Percentiles rank a stretch among this genome's conserved stretches.
Conservation (phyloP, 2,113 vertebrate species). For the Tetrao urogallus region DNA sequence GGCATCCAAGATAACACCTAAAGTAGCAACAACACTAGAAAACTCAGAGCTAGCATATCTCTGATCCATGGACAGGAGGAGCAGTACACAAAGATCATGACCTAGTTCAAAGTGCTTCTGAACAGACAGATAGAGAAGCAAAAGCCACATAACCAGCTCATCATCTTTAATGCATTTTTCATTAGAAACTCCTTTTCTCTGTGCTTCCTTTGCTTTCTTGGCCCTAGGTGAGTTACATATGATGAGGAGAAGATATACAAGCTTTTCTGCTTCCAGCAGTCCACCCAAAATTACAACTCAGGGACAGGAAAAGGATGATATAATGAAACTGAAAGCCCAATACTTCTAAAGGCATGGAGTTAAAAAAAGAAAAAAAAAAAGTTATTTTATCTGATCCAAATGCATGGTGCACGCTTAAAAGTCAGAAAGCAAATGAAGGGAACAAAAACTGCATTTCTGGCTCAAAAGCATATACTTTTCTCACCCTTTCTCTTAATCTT, state of each 20-base stretch:
- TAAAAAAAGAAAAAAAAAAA: background rate
- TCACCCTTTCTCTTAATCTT: conserved; percentile 29
- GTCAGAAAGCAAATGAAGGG: conserved; percentile 19
- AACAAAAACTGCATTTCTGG: background rate
- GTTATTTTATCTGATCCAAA: conserved; percentile 15
- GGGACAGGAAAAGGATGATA: conserved; percentile 45
- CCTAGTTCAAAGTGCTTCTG: background rate
- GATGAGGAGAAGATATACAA: conserved; percentile 17
- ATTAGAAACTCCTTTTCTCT: background rate
- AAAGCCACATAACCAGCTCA: background rate
- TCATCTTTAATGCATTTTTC: background rate
- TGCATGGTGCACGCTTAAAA: background rate
- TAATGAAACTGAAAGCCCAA: conserved; percentile 9
- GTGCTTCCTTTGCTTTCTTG: background rate
- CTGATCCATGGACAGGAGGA: background rate
- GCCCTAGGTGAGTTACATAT: conserved; percentile 12
- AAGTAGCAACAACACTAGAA: background rate
- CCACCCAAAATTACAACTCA: conserved; percentile 59
- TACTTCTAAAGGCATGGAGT: background rate
- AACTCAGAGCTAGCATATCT: background rate
- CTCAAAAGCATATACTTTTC: background rate
- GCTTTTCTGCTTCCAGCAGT: conserved; percentile 41
- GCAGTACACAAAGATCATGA: background rate
- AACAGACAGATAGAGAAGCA: background rate
- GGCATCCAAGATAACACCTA: background rate